phyloP scores from a whole-genome alignment of 2,888 invertebrate species.

The Chalcosyrphus nemorum region DNA sequence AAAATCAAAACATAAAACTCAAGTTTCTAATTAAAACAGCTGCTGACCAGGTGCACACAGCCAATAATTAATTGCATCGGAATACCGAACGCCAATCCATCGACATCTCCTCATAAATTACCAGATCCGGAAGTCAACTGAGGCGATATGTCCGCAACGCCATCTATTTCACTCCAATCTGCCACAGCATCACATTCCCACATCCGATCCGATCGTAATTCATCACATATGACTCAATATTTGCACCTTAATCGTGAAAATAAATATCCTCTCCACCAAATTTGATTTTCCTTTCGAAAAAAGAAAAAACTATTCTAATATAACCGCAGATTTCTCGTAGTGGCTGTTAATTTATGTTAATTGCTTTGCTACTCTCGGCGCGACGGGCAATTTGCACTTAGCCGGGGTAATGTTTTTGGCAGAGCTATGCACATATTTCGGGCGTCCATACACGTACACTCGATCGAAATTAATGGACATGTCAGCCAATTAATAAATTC shows the following conservation, averaged over 20 bases:
- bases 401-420: constrained; percentile 36
- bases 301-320: constrained; percentile 16
- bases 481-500: constrained; percentile 82
- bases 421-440: constrained; percentile 20
- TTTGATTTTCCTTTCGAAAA: neutral
- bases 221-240: constrained; percentile 50
- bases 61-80: neutral
- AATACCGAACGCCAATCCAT: constrained; percentile 4
- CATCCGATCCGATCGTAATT: constrained; percentile 41
- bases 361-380: constrained; percentile 62
- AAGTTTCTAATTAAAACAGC: constrained; percentile 10
- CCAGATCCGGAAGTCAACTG: constrained; percentile 48
- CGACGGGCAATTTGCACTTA: constrained; percentile 67
- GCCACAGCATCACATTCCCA: constrained; percentile 7
- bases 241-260: constrained; percentile 8
- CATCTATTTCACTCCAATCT: constrained; percentile 66
- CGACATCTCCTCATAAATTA: constrained; percentile 23
- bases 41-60: constrained; percentile 19
- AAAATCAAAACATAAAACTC: too few species aligned
- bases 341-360: constrained; percentile 72
- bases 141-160: constrained; percentile 48
- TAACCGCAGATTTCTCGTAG: constrained; percentile 35
- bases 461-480: constrained; percentile 81
- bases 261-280: constrained; percentile 18
- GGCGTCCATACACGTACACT: constrained; percentile 43